Evolutionary conservation across 2,113 vertebrate genomes (phyloP).

Genomic region (Bubalus kerabau): DNA sequence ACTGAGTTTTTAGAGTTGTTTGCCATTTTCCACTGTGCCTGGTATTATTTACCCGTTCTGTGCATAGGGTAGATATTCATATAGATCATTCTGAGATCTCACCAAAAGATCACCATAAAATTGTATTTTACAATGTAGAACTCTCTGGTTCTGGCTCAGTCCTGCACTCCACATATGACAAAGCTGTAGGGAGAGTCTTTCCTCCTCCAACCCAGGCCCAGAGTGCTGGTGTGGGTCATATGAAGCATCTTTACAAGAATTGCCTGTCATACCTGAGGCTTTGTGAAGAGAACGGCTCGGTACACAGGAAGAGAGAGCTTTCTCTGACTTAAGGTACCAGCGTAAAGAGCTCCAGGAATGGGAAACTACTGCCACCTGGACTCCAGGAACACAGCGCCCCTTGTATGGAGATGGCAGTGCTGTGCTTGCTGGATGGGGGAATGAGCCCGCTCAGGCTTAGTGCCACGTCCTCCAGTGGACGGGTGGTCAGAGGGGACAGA

Average conservation of each 20-base stretch:
- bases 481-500: too few relatives aligned
- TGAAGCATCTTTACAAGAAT: neutral
- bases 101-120: neutral
- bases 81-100: neutral
- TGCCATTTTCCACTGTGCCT: neutral
- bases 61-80: neutral
- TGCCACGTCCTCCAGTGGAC: fast-evolving
- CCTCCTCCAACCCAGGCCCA: neutral
- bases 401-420: neutral
- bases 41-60: neutral
- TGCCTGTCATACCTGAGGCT: neutral
- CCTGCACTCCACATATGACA: neutral
- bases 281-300: too few relatives aligned
- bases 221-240: neutral
- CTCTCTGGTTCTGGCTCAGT: neutral
- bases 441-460: neutral
- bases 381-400: neutral
- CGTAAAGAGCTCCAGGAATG: neutral
- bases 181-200: neutral
- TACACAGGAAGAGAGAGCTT: neutral
- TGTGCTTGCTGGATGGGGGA: fast-evolving
- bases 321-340: neutral
- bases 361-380: neutral
- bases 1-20: neutral
- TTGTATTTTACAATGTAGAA: neutral